A percentile compares a stretch with the other conserved stretches of the same genome.
Conservation (phyloP, 2,113 vertebrate species). For the Apistogramma diplotaenia region DNA sequence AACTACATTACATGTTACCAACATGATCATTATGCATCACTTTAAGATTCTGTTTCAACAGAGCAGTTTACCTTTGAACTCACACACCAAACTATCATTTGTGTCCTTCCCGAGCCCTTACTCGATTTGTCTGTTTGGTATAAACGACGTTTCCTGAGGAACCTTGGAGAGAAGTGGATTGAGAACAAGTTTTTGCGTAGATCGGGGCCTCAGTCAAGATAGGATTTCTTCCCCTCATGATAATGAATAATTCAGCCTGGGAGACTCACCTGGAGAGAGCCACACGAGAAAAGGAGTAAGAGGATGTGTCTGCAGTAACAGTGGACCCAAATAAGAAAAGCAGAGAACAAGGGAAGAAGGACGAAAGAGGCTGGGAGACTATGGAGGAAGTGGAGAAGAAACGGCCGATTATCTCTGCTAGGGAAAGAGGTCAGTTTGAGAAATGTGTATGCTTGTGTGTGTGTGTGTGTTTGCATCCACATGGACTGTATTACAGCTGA, state of each 20-base stretch:
- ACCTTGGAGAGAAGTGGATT: not conserved
- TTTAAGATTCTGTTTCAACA: not conserved
- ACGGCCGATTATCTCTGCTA: conserved; percentile 75
- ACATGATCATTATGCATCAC: not conserved
- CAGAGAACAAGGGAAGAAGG: not conserved
- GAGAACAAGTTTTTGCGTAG: not conserved
- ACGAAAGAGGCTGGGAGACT: not conserved
- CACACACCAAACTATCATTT: not conserved
- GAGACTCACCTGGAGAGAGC: conserved; percentile 29
- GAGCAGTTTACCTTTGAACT: not conserved
- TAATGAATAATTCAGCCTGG: conserved; percentile 73
- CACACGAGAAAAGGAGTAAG: conserved; percentile 20
- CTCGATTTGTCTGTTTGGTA: not conserved
- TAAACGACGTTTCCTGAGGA: not conserved
- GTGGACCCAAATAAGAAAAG: conserved; percentile 6
- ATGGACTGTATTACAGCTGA: conserved; percentile 49
- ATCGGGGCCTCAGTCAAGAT: conserved; percentile 45
- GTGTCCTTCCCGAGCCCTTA: not conserved
- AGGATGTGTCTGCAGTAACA: conserved; percentile 38
- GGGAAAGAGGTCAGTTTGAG: conserved; percentile 74
- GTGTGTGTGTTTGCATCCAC: conserved; percentile 22
- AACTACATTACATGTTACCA: not conserved
- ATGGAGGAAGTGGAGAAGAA: conserved; percentile 73
- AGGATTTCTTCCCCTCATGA: conserved; percentile 64
- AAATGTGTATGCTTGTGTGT: not conserved